Conservation (phyloP, 2,113 vertebrate species). For the Catagonus wagneri region DNA sequence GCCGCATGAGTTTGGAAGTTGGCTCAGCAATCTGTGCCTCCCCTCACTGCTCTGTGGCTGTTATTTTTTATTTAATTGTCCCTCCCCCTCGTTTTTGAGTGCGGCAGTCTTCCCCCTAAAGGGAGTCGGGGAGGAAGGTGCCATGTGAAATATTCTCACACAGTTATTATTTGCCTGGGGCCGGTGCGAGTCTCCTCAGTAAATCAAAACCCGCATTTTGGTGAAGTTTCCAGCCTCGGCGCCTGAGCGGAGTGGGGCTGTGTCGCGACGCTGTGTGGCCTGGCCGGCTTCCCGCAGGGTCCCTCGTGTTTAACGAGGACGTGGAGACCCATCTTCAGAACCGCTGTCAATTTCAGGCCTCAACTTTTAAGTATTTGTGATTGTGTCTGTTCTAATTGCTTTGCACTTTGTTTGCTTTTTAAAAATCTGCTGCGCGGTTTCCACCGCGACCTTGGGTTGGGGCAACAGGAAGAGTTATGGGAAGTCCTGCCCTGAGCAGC, state of each 20-base stretch:
- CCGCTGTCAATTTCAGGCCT: neutral
- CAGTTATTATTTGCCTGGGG: slow-evolving; percentile 39
- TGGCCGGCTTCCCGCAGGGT: neutral
- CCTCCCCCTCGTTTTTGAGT: slow-evolving; percentile 54
- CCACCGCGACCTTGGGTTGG: slow-evolving; percentile 69
- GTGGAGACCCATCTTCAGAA: neutral
- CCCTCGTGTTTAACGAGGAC: neutral
- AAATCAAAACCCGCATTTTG: slow-evolving; percentile 21
- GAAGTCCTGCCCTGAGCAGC: neutral
- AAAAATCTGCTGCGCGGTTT: slow-evolving; percentile 52
- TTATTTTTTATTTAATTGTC: slow-evolving; percentile 64
- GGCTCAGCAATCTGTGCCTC: slow-evolving; percentile 37
- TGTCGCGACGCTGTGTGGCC: no score
- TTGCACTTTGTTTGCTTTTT: slow-evolving; percentile 64
- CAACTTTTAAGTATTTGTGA: neutral
- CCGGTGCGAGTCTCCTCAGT: slow-evolving; percentile 49
- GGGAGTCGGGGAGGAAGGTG: slow-evolving; percentile 51
- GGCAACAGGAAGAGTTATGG: neutral
- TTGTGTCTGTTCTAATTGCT: neutral
- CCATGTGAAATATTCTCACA: slow-evolving; percentile 43
- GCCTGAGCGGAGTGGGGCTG: neutral
- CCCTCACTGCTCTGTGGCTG: neutral
- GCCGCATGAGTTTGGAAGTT: neutral
- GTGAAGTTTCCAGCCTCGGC: neutral
- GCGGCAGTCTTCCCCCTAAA: slow-evolving; percentile 41